A percentile compares a stretch with the other conserved stretches of the same genome.
Conservation (phyloP, 2,888 invertebrate species). For the Papilio protenor region DNA sequence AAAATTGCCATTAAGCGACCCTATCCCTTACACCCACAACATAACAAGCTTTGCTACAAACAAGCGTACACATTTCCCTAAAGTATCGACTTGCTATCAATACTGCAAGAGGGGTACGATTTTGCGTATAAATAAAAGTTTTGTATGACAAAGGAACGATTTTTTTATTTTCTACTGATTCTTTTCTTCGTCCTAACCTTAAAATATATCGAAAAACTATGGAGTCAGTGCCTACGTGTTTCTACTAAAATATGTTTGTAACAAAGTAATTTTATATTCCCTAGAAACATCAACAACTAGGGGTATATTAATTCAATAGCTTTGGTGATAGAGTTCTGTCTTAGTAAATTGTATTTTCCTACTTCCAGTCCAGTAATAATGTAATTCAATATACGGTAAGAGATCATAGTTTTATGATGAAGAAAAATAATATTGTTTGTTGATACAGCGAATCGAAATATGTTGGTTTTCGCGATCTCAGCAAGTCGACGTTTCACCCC, state of each 20-base stretch:
- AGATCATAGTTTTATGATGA: slow-evolving; percentile 52
- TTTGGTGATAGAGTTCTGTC: not conserved
- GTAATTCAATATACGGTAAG: slow-evolving; percentile 51
- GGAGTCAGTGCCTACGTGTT: too few relatives aligned
- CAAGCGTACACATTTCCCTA: slow-evolving; percentile 41
- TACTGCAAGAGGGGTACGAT: not conserved
- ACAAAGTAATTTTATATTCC: too few relatives aligned
- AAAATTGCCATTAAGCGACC: slow-evolving; percentile 56
- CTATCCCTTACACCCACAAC: slow-evolving; percentile 50
- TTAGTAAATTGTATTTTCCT: not conserved
- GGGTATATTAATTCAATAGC: not conserved
- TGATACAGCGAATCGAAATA: slow-evolving; percentile 64
- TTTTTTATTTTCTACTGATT: not conserved
- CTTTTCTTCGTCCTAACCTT: too few relatives aligned
- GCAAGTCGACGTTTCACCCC: slow-evolving; percentile 69
- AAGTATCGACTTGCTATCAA: not conserved
- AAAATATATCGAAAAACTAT: too few relatives aligned
- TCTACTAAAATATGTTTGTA: too few relatives aligned
- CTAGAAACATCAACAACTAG: not conserved
- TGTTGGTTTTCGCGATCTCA: slow-evolving; percentile 58
- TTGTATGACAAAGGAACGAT: not conserved
- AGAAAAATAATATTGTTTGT: slow-evolving; percentile 69
- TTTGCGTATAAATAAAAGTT: not conserved
- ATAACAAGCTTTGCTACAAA: slow-evolving; percentile 52
- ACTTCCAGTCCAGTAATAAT: not conserved